Conservation (phyloP, 2,113 vertebrate genomes). For the Solea solea region DNA sequence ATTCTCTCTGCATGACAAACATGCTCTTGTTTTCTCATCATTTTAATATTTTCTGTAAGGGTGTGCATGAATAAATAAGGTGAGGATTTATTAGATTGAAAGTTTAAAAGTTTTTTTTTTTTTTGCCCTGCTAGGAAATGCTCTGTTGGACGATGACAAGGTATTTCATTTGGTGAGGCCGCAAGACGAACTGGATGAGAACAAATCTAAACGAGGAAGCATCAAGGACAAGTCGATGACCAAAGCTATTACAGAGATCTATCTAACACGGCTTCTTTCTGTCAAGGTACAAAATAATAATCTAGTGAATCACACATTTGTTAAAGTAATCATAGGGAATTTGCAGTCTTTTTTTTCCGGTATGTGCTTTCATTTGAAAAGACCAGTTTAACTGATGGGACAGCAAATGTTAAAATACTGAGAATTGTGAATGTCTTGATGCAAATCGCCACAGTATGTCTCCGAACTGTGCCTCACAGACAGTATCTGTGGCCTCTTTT, state of each 20-base stretch:
- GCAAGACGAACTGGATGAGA: constrained; percentile 93
- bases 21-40: constrained; percentile 23
- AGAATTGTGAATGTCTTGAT: not conserved
- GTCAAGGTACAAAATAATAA: constrained; percentile 88
- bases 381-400: constrained; percentile 1
- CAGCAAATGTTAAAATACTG: constrained; percentile 15
- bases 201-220: constrained; percentile 94
- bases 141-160: constrained; percentile 95
- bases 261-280: constrained; percentile 96
- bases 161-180: constrained; percentile 95
- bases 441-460: constrained; percentile 14
- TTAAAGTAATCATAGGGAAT: constrained; percentile 7
- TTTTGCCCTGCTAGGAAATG: constrained; percentile 83
- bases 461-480: constrained; percentile 45
- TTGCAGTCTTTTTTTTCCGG: constrained; percentile 4
- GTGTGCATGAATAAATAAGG: constrained; percentile 36
- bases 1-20: constrained; percentile 30
- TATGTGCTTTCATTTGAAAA: constrained; percentile 4
- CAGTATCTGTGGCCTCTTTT: constrained; percentile 53
- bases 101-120: not conserved
- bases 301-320: constrained; percentile 21
- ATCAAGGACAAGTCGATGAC: constrained; percentile 98
- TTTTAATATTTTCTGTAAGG: constrained; percentile 33
- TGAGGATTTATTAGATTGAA: not conserved
- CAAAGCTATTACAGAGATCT: constrained; percentile 99